Conservation (phyloP, 2,113 vertebrate genomes). For the Laterallus jamaicensis region DNA sequence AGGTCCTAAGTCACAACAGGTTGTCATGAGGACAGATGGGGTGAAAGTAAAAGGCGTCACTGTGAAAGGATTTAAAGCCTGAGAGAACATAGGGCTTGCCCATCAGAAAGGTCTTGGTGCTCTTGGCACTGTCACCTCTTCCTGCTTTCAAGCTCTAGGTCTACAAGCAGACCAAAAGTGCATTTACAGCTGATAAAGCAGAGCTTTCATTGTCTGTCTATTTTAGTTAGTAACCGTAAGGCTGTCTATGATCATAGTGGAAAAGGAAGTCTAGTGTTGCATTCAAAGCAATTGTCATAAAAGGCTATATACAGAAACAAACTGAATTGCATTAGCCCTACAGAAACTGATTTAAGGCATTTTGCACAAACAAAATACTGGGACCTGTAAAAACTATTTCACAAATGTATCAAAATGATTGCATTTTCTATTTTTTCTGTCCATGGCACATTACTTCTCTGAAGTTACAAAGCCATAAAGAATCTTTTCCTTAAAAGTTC, state of each 20-base stretch:
- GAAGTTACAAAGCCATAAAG: slow-evolving; percentile 19
- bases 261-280: slow-evolving; percentile 25
- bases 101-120: neutral
- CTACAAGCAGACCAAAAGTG: neutral
- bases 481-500: slow-evolving; percentile 13
- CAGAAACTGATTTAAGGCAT: slow-evolving; percentile 60
- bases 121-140: neutral
- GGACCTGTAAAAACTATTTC: neutral
- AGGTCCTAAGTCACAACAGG: neutral
- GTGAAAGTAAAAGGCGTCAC: neutral
- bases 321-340: slow-evolving; percentile 39
- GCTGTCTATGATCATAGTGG: neutral
- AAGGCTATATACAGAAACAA: slow-evolving; percentile 44
- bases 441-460: neutral
- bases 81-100: neutral
- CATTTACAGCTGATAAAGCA: slow-evolving; percentile 1
- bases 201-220: neutral
- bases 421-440: neutral
- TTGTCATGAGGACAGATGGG: neutral
- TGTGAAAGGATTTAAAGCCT: neutral
- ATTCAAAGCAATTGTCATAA: slow-evolving; percentile 36
- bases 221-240: neutral
- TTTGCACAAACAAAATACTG: slow-evolving; percentile 19
- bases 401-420: neutral
- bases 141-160: neutral